Evolutionary conservation across 2,888 invertebrate genomes (phyloP), one percentile per base, ranked within the genome.

Genomic region (Trachelus stipa): DNA sequence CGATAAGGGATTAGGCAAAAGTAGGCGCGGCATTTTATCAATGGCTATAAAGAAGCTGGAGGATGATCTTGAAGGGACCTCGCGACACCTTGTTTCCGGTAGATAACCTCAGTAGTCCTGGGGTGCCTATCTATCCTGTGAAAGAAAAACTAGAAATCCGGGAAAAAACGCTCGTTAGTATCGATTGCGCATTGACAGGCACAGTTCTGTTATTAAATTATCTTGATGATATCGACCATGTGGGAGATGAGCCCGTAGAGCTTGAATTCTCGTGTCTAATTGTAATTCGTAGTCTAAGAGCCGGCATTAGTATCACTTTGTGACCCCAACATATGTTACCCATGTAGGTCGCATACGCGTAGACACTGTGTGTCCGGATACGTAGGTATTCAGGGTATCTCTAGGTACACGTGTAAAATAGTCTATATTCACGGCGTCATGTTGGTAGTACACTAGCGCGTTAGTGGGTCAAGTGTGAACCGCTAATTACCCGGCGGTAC

Each of bases 391-490:
- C 56, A 23, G 23, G 56, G 23, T 23, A 9, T 56, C 56, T 15
- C 23, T 56, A 9, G 56, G 71, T 34, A 71, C 71, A 31, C 71
- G 33, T 71, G 71, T 31, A 33, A 12, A 12, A 33, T 31, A 12
- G 71, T 71, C 71, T 71, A 71, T 34, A 34, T 71, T 31, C 34
- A 71, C 71, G 71, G 71, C 71, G 12, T 71, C 33, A 71, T 23
- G 71, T 12, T 6, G 9, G 12, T 2, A 9, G 71, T 31, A 31
- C 4, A 34, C 23, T 34, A 30, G 34, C 71, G 34, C 33, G 31
- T 81, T 85, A 85, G 83, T 86, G 82, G 87, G 87, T 87, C 88
- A 88, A 88, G 88, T 87, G 85, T 79, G 81, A 84, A 83, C 85
- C 85, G 79, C 88, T 88, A 88, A 88, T 88, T 88, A 88, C 83